These are phyloP conservation scores for Caranx melampygus DNA, from an alignment of 2,113 vertebrate species.

Conservation along the genomic window DNA sequence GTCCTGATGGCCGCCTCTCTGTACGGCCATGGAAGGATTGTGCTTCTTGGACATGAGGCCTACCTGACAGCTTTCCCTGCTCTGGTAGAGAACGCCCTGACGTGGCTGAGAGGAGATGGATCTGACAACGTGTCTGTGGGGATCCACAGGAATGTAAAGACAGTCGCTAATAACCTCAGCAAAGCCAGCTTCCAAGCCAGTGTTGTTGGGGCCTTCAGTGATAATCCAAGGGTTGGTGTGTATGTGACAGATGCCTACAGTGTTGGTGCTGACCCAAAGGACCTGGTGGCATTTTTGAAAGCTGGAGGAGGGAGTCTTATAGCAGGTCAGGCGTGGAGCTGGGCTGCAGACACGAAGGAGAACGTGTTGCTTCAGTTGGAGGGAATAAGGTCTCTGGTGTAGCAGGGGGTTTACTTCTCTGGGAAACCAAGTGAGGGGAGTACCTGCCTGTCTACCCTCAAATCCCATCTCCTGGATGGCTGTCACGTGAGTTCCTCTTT, in stretches of 20 bases:
- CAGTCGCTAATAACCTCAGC: constrained; percentile 80
- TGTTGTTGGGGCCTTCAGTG: constrained; percentile 70
- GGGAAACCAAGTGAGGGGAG: constrained; percentile 75
- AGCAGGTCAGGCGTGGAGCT: constrained; percentile 89
- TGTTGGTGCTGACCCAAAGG: constrained; percentile 61
- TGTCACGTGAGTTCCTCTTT: constrained; percentile 82
- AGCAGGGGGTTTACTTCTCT: constrained; percentile 90
- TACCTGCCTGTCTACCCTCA: constrained; percentile 82
- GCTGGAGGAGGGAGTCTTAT: constrained; percentile 88
- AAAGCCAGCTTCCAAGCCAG: constrained; percentile 53
- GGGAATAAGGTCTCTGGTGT: constrained; percentile 90
- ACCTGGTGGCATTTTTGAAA: constrained; percentile 86
- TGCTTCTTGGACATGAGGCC: constrained; percentile 87
- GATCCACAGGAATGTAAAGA: constrained; percentile 73
- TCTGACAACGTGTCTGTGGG: constrained; percentile 76
- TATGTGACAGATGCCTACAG: constrained; percentile 87
- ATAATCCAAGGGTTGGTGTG: constrained; percentile 75
- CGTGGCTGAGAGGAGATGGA: constrained; percentile 86
- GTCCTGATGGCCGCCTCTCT: constrained; percentile 83
- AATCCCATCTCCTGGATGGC: constrained; percentile 87
- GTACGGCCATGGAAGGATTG: constrained; percentile 86
- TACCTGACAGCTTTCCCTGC: constrained; percentile 82
- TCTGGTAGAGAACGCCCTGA: constrained; percentile 87
- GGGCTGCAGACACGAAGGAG: constrained; percentile 80
- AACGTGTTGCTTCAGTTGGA: constrained; percentile 83